These are phyloP conservation scores for Brachyopa scutellaris DNA, from an alignment of 2,888 invertebrate genomes.

Conservation along the genomic window DNA sequence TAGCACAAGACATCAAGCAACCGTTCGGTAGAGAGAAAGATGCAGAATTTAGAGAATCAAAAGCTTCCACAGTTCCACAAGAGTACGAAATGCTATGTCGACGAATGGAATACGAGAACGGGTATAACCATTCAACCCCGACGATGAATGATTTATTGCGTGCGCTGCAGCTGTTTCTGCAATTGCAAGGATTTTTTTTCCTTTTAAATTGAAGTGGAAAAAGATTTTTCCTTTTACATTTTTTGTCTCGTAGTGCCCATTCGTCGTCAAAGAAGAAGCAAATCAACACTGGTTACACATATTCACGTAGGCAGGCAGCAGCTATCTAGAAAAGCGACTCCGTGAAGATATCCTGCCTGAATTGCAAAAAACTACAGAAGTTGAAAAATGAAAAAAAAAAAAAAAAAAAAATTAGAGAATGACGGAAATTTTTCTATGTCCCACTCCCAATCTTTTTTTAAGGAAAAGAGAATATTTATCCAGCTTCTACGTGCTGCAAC, in stretches of 20 bases:
- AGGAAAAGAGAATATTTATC: conserved; percentile 43
- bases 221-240: conserved; percentile 22
- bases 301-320: conserved; percentile 24
- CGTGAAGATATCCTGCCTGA: conserved; percentile 47
- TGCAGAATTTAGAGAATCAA: conserved; percentile 15
- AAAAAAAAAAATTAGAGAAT: conserved; percentile 21
- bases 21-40: conserved; percentile 35
- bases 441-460: conserved; percentile 35
- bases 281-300: conserved; percentile 44
- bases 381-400: background rate
- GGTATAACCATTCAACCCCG: conserved; percentile 68
- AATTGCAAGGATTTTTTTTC: conserved; percentile 68
- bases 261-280: conserved; percentile 25
- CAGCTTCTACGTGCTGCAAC: conserved; percentile 46
- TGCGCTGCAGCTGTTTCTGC: conserved; percentile 74
- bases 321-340: conserved; percentile 16
- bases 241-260: conserved; percentile 44
- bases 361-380: conserved; percentile 42
- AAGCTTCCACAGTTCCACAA: conserved; percentile 15
- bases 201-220: conserved; percentile 67
- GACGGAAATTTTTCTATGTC: conserved; percentile 53
- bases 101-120: conserved; percentile 63
- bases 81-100: conserved; percentile 42
- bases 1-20: conserved; percentile 49
- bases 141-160: conserved; percentile 74